Percentiles rank a stretch among this genome's conserved stretches.
phyloP scores from a whole-genome alignment of 2,797 vertebrate genomes.

The Darevskia nairensis region DNA sequence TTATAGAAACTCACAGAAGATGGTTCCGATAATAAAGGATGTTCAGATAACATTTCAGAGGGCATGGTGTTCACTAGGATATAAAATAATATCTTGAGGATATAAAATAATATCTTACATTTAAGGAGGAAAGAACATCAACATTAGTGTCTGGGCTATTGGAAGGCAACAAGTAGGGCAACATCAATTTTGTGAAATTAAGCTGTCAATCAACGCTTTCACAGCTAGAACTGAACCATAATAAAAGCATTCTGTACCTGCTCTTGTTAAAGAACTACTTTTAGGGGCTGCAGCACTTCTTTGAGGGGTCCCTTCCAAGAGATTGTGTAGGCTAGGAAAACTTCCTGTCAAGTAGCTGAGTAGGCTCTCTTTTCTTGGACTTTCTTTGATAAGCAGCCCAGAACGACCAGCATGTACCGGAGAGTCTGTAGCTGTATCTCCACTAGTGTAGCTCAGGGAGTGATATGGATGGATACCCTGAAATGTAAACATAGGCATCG shows the following conservation, averaged over 20 bases:
- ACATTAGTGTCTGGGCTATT: neutral
- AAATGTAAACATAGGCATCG: constrained; percentile 14
- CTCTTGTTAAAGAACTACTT: constrained; percentile 91
- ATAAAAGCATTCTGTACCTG: constrained; percentile 81
- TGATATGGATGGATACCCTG: constrained; percentile 98
- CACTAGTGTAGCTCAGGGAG: constrained; percentile 96
- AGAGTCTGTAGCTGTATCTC: constrained; percentile 96
- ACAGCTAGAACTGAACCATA: neutral
- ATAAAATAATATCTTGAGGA: constrained; percentile 19
- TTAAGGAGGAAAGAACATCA: neutral
- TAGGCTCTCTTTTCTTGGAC: constrained; percentile 95
- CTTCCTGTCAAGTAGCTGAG: constrained; percentile 97
- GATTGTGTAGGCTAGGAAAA: constrained; percentile 95
- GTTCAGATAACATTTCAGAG: constrained; percentile 93
- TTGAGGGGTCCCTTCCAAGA: constrained; percentile 93
- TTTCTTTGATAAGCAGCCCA: constrained; percentile 88
- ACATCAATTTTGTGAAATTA: constrained; percentile 3
- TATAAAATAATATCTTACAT: neutral
- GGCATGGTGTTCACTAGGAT: constrained; percentile 86
- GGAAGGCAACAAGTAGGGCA: neutral
- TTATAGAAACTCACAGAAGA: constrained; percentile 98
- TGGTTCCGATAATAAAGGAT: constrained; percentile 94
- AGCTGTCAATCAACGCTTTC: neutral
- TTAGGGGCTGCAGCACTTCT: constrained; percentile 86
- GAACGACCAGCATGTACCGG: constrained; percentile 90